Evolutionary conservation across 2,888 invertebrate species (phyloP), one percentile per base, ranked within the genome.

Genomic region (Dasysyrphus albostriatus): DNA sequence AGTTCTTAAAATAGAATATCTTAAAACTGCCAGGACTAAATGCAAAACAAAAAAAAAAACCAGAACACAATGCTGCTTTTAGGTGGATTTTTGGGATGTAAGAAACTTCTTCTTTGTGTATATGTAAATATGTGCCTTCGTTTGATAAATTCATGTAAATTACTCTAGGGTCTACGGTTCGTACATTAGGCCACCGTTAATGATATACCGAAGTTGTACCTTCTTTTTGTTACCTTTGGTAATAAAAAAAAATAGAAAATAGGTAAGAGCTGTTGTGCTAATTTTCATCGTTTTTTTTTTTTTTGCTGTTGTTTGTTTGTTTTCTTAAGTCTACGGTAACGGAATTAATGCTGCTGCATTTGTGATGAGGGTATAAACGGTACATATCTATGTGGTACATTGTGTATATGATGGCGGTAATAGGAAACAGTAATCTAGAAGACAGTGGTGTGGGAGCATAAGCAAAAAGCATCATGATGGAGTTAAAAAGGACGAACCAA

Each of bases 91-190:
- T 14, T 37, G 61, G 34, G 51, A 59, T 39, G 61, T 39, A 61
- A 42, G 34, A 69, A 76, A 44, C 39, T 61, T 63, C 74, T 87
- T 70, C 74, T 65, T 85, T 78, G 42, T 24, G 24, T 24, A 24
- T 24, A 24, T n/a, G 24, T 24, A n/a, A n/a, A n/a, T 74, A 61
- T 34, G 44, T n/a, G n/a, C 42, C 61, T 81, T 81, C 81, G 73
- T 81, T 67, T 87, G 81, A 87, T 82, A 72, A 87, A 78, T 85
- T 81, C 85, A 85, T 77, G 74, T 73, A 82, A 87, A 85, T 87
- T 82, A 82, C 74, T 81, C 72, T 39, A 67, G 51, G 67, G 54
- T 54, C 32, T 77, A 54, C 39, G 8, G 39, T 24, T 39, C 12
- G 16, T 65, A 74, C 82, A 87, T 78, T 82, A 76, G 74, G 56